phyloP scores from a whole-genome alignment of 1,140 invertebrate genomes.

The Araneus ventricosus region DNA sequence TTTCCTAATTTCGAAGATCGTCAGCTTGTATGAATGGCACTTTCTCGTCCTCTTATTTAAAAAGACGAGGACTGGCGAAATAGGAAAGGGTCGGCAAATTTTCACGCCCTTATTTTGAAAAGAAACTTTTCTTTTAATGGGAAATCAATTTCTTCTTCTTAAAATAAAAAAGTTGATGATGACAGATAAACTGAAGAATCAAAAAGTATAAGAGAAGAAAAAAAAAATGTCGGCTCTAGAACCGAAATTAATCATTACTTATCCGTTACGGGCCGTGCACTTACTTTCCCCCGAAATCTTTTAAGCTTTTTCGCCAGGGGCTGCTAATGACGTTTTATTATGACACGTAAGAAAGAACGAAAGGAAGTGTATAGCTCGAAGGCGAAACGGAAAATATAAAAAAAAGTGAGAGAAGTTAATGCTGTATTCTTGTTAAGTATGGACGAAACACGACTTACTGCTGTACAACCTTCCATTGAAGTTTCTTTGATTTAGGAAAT shows the following conservation, averaged over 20 bases:
- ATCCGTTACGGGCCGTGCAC: background rate
- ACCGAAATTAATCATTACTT: slow-evolving; percentile 10
- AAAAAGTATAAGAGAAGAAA: background rate
- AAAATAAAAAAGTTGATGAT: background rate
- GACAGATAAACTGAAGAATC: background rate
- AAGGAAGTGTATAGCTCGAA: background rate
- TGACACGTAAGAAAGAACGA: background rate
- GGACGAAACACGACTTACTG: too few species aligned
- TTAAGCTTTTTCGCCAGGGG: background rate
- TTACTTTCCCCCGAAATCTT: background rate
- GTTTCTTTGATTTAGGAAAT: background rate
- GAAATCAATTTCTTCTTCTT: background rate
- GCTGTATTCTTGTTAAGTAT: too few species aligned
- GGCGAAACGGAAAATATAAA: background rate
- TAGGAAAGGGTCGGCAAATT: background rate
- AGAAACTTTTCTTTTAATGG: slow-evolving; percentile 1
- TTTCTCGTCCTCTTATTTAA: too few species aligned
- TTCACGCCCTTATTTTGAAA: background rate
- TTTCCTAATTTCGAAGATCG: background rate
- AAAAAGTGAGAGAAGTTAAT: background rate
- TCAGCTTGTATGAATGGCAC: background rate
- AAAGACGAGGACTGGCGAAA: too few species aligned
- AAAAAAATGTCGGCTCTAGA: background rate
- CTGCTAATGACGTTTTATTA: slow-evolving; percentile 19
- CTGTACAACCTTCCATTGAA: background rate